Evolutionary conservation across 2,888 invertebrate species (phyloP).

Genomic region (Cosmopolites sordidus): DNA sequence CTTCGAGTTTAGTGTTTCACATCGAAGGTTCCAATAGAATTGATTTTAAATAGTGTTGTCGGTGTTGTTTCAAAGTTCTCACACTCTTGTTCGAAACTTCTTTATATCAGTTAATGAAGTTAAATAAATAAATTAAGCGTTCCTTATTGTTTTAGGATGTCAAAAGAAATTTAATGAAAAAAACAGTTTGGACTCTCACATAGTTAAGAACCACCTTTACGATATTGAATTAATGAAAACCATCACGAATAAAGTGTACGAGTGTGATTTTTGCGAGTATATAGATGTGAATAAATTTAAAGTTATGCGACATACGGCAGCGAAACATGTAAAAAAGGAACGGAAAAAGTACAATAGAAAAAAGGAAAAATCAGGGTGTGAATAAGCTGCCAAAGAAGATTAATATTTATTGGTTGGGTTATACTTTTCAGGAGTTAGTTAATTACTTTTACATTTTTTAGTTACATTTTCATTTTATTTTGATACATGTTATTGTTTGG

Average conservation of each 20-base stretch:
- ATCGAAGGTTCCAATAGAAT: too few relatives aligned
- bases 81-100: too few relatives aligned
- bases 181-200: conserved; percentile 15
- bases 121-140: not conserved
- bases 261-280: conserved; percentile 12
- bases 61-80: too few relatives aligned
- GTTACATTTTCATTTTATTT: not conserved
- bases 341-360: too few relatives aligned
- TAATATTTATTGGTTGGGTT: not conserved
- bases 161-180: conserved; percentile 14
- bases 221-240: conserved; percentile 1
- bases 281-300: conserved; percentile 16
- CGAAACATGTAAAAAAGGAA: too few relatives aligned
- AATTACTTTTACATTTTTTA: not conserved
- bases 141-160: conserved; percentile 10
- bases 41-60: too few relatives aligned
- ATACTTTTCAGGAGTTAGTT: not conserved
- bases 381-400: not conserved
- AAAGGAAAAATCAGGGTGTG: too few relatives aligned
- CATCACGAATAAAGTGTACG: conserved; percentile 10
- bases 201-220: conserved; percentile 9
- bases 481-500: not conserved
- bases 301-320: conserved; percentile 9
- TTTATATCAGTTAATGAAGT: too few relatives aligned
- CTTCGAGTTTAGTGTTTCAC: too few relatives aligned